A percentile compares a stretch with the other conserved stretches of the same genome.
These are phyloP conservation scores for Siphamia tubifer DNA, from an alignment of 2,113 vertebrate species.

Conservation along the genomic window DNA sequence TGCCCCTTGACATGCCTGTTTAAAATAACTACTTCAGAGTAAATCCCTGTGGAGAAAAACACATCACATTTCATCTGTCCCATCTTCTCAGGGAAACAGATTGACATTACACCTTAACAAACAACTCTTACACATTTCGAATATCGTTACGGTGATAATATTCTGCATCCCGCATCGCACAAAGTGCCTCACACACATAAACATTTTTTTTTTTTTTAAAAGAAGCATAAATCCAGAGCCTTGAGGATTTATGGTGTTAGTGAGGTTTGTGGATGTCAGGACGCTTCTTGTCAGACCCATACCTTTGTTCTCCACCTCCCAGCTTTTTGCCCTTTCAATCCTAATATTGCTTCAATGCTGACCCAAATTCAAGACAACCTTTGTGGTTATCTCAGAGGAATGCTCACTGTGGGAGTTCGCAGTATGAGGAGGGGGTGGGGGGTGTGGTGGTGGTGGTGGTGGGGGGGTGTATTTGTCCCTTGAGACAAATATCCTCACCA, in stretches of 20 bases:
- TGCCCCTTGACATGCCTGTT: conserved; percentile 77
- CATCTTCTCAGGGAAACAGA: conserved; percentile 70
- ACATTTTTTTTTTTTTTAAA: too few relatives aligned
- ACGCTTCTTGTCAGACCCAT: conserved; percentile 56
- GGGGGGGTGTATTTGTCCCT: too few relatives aligned
- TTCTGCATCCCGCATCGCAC: conserved; percentile 68
- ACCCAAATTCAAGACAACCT: conserved; percentile 1
- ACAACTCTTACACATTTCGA: conserved; percentile 61
- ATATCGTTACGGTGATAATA: conserved; percentile 65
- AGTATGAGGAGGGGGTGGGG: background rate
- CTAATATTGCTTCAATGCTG: conserved; percentile 20
- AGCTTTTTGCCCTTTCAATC: background rate
- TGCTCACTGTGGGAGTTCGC: conserved; percentile 53
- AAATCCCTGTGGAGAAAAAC: conserved; percentile 65
- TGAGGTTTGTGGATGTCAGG: conserved; percentile 74
- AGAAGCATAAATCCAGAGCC: conserved; percentile 69
- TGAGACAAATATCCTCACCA: background rate
- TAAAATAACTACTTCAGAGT: conserved; percentile 5
- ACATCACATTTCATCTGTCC: conserved; percentile 74
- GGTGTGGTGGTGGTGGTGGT: too few relatives aligned
- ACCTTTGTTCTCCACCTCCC: conserved; percentile 25
- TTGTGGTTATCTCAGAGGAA: conserved; percentile 51
- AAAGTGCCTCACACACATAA: conserved; percentile 62
- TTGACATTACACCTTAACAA: conserved; percentile 41
- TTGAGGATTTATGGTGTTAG: conserved; percentile 74